Evolutionary conservation across 2,113 vertebrate species (phyloP).

Genomic region (Taurulus bubalis): DNA sequence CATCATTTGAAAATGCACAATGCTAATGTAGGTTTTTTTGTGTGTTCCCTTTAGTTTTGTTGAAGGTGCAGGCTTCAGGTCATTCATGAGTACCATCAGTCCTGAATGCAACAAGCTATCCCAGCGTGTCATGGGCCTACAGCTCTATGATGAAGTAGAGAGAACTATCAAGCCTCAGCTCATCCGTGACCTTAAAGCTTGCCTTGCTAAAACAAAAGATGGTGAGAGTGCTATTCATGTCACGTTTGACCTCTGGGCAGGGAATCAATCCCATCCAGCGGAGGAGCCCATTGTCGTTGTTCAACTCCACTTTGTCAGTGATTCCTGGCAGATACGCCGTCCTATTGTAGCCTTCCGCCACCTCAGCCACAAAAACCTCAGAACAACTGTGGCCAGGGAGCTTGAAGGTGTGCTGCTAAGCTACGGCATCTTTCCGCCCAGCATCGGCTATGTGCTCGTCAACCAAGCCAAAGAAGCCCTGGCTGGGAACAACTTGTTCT

Average conservation of each 20-base stretch:
- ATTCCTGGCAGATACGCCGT: slow-evolving; percentile 78
- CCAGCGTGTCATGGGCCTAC: slow-evolving; percentile 74
- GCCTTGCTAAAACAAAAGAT: slow-evolving; percentile 54
- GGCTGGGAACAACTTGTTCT: slow-evolving; percentile 77
- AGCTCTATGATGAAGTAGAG: slow-evolving; percentile 83
- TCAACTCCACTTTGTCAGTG: slow-evolving; percentile 82
- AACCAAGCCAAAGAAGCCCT: slow-evolving; percentile 80
- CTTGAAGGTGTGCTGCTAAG: slow-evolving; percentile 82
- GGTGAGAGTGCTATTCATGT: slow-evolving; percentile 71
- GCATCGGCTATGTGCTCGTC: slow-evolving; percentile 79
- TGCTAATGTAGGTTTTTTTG: not conserved
- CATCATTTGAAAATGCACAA: not conserved
- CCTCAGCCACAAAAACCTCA: slow-evolving; percentile 65
- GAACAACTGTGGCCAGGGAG: slow-evolving; percentile 63
- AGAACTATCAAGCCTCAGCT: slow-evolving; percentile 80
- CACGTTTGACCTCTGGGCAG: slow-evolving; percentile 81
- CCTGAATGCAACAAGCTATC: slow-evolving; percentile 78
- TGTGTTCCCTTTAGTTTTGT: slow-evolving; percentile 72
- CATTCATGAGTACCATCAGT: slow-evolving; percentile 75
- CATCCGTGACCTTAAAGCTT: slow-evolving; percentile 81
- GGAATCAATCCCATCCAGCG: slow-evolving; percentile 28
- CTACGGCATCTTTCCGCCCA: slow-evolving; percentile 81
- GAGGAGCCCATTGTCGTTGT: slow-evolving; percentile 74
- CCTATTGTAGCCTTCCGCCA: slow-evolving; percentile 82
- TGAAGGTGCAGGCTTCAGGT: slow-evolving; percentile 82